Evolutionary conservation across 2,888 invertebrate species (phyloP), one percentile per base, ranked within the genome.

Genomic region (Linnaemya vulpina): DNA sequence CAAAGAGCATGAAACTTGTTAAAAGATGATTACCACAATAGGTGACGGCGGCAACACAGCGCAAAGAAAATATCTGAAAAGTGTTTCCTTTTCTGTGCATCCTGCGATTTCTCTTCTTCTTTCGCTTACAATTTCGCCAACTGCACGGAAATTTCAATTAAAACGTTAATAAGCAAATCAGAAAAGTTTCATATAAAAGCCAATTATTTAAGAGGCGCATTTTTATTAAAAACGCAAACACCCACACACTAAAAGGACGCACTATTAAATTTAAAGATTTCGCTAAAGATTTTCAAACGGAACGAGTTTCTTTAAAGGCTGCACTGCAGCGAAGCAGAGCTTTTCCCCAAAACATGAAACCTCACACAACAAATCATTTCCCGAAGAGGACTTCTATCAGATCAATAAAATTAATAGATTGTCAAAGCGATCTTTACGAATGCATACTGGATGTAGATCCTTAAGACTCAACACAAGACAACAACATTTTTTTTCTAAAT

Each of bases 21-120:
- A 90, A 91, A 91, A 87, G 90, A 89, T 90, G 91, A 90, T 90
- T 90, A 89, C 90, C 89, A 91, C 90, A 90, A 90, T 89, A 89
- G 88, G 81, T 85, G 85, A 78, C 73, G 60, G 74, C 62, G 55
- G 70, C 84, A 76, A 76, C 63, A 71, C 62, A 74, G 65, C 55
- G 20, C 43, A 58, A 71, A 74, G 49, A 84, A 77, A 67, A 74
- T 74, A 25, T 55, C 68, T 70, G 74, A 84, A 81, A 58, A 81
- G 40, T 81, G 70, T 63, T 81, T 63, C 75, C 80, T 67, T 60
- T 70, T 65, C 20, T 67, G 10, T 55, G 10, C 43, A 67, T 78
- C 68, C 65, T 53, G 35, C 22, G 55, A 35, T 22, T 43, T 11
- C 15, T 13, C 51, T 55, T 15, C 35, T 65, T 35, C 30, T 43